phyloP scores from a whole-genome alignment of 30 jellyfish, hydroid and myxozoan species.

The Aurelia coerulea region DNA sequence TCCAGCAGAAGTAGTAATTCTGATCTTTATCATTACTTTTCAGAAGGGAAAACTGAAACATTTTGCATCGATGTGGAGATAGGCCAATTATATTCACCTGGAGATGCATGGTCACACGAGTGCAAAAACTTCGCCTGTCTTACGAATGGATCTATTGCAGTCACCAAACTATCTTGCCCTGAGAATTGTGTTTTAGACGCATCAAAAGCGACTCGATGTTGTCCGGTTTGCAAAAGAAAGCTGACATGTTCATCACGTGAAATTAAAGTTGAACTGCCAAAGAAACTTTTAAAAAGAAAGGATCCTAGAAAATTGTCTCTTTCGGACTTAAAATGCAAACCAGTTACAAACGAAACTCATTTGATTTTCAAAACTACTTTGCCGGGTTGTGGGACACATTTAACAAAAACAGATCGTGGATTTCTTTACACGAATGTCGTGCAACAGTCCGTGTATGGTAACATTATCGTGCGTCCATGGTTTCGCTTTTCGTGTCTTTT shows the following conservation, averaged over 20 bases:
- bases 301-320: slow-evolving; percentile 4
- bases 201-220: slow-evolving; percentile 2
- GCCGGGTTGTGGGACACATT: slow-evolving; percentile 33
- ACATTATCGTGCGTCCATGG: slow-evolving; percentile 27
- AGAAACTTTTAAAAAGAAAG: slow-evolving; percentile 8
- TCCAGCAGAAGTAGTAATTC: too few relatives aligned
- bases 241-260: slow-evolving; percentile 38
- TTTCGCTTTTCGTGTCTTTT: slow-evolving; percentile 42
- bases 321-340: slow-evolving; percentile 42
- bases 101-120: slow-evolving; percentile 5
- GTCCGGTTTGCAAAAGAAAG: slow-evolving; percentile 41
- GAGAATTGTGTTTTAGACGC: neutral
- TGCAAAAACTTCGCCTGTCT: neutral
- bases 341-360: slow-evolving; percentile 23
- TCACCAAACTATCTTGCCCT: neutral
- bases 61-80: neutral
- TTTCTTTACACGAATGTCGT: slow-evolving; percentile 36
- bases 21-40: neutral
- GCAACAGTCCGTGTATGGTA: slow-evolving; percentile 7
- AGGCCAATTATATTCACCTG: neutral
- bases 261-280: slow-evolving; percentile 31
- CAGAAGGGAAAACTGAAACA: neutral
- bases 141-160: neutral
- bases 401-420: slow-evolving; percentile 15
- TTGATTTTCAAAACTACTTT: slow-evolving; percentile 28